phyloP scores from a whole-genome alignment of 92 coral and sea anemone genomes.

The Porites cylindrica region DNA sequence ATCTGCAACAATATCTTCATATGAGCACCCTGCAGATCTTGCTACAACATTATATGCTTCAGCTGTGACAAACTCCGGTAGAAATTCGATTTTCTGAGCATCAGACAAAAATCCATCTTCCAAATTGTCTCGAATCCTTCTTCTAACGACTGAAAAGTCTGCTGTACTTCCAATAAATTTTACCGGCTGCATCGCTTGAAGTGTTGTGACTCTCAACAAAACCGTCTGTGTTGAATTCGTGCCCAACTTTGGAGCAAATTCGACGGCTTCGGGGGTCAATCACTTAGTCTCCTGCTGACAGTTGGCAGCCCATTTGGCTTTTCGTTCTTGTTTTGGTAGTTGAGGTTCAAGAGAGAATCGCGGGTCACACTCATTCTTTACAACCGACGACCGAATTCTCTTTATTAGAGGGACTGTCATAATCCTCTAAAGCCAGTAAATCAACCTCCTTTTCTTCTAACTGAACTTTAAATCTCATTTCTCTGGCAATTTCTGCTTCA shows the following conservation, averaged over 20 bases:
- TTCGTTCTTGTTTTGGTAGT: neutral
- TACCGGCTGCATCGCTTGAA: conserved; percentile 67
- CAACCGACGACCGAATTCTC: too few species aligned
- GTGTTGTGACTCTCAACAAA: conserved; percentile 54
- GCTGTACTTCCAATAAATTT: conserved; percentile 57
- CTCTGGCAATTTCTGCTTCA: conserved; percentile 58
- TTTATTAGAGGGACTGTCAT: too few species aligned
- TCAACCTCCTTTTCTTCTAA: conserved; percentile 40
- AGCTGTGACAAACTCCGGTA: conserved; percentile 41
- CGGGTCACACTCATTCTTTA: too few species aligned
- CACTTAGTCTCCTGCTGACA: neutral
- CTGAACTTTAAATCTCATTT: conserved; percentile 38
- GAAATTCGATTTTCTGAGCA: conserved; percentile 65
- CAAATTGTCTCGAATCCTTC: conserved; percentile 46
- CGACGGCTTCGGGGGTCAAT: neutral
- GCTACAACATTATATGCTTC: conserved; percentile 59
- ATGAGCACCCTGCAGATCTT: conserved; percentile 30
- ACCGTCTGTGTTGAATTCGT: neutral
- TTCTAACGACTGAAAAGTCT: conserved; percentile 49
- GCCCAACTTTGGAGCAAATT: neutral
- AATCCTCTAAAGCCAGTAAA: conserved; percentile 15
- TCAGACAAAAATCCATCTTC: conserved; percentile 54
- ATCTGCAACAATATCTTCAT: conserved; percentile 23
- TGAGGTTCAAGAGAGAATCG: neutral
- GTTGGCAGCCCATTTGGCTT: neutral